Evolutionary conservation across 1,140 invertebrate genomes (phyloP), one percentile per base, ranked within the genome.

Genomic region (Capitella teleta): DNA sequence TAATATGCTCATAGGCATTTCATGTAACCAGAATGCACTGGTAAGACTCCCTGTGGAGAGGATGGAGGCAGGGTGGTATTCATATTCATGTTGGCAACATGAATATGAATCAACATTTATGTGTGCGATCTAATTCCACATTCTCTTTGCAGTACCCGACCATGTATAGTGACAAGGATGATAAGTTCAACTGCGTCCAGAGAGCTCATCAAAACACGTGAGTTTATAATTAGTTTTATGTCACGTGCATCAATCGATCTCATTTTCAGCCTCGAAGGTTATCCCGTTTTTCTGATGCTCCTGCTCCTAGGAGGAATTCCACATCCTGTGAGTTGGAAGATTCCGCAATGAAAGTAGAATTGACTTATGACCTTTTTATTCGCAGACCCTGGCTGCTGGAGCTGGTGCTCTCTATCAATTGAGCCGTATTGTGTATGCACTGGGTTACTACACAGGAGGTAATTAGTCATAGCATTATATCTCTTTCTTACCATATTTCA

Each of bases 201-300:
- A 65, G 76, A 55, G 73, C 73, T 25, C 76, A 77, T 58, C 74
- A 76, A 58, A 76, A 77, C 54, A 75, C 70, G 74, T 76, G 67
- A 68, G 69, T 59, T 16, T 24, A 10, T 10, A 32, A 32, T 32
- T 32, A n/a, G n/a, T n/a, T n/a, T n/a, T n/a, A n/a, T n/a, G n/a
- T n/a, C n/a, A n/a, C n/a, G n/a, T n/a, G n/a, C n/a, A n/a, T n/a
- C n/a, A n/a, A n/a, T n/a, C n/a, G n/a, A n/a, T n/a, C n/a, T n/a
- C n/a, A n/a, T n/a, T 60, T 57, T 5, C 45, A 68, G 67, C 10
- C 51, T 73, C 45, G 71, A 73, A 52, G 59, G 54, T 21, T 72
- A 72, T 45, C 64, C 68, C 3, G 57, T 64, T 19, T 72, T 73
- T 46, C 47, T 74, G 23, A 51, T 61, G n/a, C 36, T 70, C 18